A percentile compares a stretch with the other conserved stretches of the same genome.
These are phyloP conservation scores for Heterotis niloticus DNA, from an alignment of 2,113 vertebrate genomes.

Conservation along the genomic window DNA sequence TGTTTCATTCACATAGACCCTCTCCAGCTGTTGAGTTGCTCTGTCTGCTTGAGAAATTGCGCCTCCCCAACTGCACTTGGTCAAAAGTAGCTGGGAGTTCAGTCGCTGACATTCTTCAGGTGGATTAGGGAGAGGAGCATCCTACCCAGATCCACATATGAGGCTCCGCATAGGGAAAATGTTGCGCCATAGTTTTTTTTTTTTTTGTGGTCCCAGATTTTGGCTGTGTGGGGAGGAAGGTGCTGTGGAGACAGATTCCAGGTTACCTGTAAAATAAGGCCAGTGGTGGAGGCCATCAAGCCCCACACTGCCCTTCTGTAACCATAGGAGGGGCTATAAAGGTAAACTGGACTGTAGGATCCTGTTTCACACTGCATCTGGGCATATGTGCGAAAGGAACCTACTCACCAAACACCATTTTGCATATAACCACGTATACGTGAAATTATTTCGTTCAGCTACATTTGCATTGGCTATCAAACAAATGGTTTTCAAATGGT, in stretches of 20 bases:
- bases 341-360: background rate
- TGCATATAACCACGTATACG: no score
- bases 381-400: background rate
- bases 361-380: background rate
- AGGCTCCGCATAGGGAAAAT: background rate
- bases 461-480: no score
- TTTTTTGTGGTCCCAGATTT: no score
- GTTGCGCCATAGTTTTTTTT: no score
- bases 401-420: no score
- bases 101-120: background rate
- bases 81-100: background rate
- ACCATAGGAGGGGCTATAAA: background rate
- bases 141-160: constrained; percentile 2
- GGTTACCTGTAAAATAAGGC: no score
- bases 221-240: no score
- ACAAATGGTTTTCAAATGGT: constrained; percentile 8
- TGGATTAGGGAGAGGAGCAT: constrained; percentile 3
- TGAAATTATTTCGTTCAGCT: no score
- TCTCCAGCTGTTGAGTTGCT: background rate
- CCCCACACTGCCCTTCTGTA: no score
- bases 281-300: no score
- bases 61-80: background rate
- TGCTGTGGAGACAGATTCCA: no score
- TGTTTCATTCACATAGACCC: background rate
- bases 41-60: no score